Evolutionary conservation across 2,888 invertebrate species (phyloP).

Genomic region (Acleris holmiana): DNA sequence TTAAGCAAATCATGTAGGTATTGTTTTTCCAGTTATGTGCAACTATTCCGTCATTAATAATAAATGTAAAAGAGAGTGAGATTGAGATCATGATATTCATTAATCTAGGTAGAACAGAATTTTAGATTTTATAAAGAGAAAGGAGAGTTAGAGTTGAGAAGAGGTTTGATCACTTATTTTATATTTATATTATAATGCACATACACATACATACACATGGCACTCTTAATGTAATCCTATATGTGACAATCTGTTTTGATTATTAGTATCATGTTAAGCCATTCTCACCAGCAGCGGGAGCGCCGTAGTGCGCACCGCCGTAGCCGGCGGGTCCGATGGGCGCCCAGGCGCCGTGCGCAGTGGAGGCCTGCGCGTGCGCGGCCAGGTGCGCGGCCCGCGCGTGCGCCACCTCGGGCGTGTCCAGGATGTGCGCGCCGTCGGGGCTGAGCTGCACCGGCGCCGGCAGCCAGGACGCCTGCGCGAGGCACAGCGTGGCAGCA

Average conservation of each 20-base stretch:
- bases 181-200: no score
- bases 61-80: no score
- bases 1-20: constrained; percentile 3
- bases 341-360: constrained; percentile 78
- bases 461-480: constrained; percentile 80
- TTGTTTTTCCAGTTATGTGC: constrained; percentile 3
- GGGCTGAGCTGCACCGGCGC: constrained; percentile 82
- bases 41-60: neutral
- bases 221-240: no score
- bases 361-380: constrained; percentile 77
- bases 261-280: no score
- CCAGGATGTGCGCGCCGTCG: constrained; percentile 77
- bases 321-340: constrained; percentile 61
- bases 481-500: constrained; percentile 78
- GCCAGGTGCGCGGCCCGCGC: constrained; percentile 78
- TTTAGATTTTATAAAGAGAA: no score
- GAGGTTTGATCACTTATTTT: no score
- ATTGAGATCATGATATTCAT: no score
- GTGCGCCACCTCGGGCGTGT: constrained; percentile 82
- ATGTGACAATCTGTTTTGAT: neutral
- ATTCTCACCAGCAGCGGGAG: constrained; percentile 72
- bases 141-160: no score
- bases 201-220: no score
- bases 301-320: constrained; percentile 70
- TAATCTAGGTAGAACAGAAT: no score